These are phyloP conservation scores for Cotesia chilonis DNA, from an alignment of 1,140 invertebrate species.

Conservation along the genomic window DNA sequence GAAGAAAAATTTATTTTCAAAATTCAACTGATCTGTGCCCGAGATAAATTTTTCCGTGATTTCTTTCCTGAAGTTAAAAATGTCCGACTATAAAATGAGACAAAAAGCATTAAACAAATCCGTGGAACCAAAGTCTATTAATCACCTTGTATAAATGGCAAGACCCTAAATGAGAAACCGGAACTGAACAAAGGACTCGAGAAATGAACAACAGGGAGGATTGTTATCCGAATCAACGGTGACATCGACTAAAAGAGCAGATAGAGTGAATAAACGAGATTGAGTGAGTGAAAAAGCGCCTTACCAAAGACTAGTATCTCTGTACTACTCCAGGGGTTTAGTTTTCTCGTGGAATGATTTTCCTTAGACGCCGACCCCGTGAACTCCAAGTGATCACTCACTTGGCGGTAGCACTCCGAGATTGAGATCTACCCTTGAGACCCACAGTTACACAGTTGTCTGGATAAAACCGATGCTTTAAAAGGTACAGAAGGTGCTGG, in stretches of 20 bases:
- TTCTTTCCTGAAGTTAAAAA: background rate
- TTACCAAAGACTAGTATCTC: background rate
- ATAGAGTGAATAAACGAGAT: background rate
- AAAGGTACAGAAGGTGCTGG: too few species aligned
- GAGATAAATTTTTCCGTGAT: too few species aligned
- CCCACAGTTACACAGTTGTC: constrained; percentile 24
- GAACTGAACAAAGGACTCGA: constrained; percentile 31
- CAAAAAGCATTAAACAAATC: constrained; percentile 26
- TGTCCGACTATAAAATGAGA: constrained; percentile 1
- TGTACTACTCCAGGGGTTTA: background rate
- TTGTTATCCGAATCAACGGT: constrained; percentile 36
- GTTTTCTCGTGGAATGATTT: constrained; percentile 28
- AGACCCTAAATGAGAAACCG: constrained; percentile 31
- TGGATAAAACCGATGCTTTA: constrained; percentile 34
- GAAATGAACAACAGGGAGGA: constrained; percentile 29
- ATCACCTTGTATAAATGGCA: constrained; percentile 24
- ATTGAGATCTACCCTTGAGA: constrained; percentile 55
- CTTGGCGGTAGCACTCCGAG: constrained; percentile 44
- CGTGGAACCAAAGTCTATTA: constrained; percentile 28
- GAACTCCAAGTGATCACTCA: constrained; percentile 58
- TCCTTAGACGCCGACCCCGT: constrained; percentile 43
- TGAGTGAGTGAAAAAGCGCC: background rate
- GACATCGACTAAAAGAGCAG: constrained; percentile 6
- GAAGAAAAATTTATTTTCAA: too few species aligned
- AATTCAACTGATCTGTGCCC: too few species aligned